phyloP scores from a whole-genome alignment of 2,797 vertebrate species.

The Lemur catta region DNA sequence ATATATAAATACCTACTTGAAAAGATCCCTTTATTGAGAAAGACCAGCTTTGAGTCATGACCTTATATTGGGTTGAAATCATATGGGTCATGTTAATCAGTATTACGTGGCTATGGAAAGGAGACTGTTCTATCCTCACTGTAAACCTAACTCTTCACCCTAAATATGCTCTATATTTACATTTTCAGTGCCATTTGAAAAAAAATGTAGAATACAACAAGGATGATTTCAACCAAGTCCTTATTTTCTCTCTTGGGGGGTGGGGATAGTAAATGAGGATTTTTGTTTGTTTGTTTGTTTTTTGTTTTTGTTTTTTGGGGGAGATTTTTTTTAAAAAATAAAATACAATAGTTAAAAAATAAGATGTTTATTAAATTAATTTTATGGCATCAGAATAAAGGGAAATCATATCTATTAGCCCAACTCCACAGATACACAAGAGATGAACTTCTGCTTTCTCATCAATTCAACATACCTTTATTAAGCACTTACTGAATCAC shows the following conservation, averaged over 20 bases:
- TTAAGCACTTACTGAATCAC: neutral
- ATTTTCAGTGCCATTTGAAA: neutral
- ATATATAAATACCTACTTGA: neutral
- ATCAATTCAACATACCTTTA: neutral
- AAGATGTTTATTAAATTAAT: neutral
- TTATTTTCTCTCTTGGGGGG: neutral
- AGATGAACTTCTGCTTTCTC: neutral
- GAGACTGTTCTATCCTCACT: neutral
- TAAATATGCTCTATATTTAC: neutral
- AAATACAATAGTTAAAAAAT: neutral
- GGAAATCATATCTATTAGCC: neutral
- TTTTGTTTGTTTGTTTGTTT: neutral
- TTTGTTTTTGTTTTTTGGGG: neutral
- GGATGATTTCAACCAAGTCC: neutral
- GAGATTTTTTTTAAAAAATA: neutral
- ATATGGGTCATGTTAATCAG: neutral
- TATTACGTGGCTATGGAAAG: neutral
- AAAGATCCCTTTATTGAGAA: neutral
- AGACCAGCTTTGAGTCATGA: neutral
- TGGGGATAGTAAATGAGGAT: neutral
- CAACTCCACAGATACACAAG: neutral
- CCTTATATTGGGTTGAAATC: neutral
- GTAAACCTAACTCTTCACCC: neutral
- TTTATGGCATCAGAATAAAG: slow-evolving; percentile 18
- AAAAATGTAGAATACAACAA: neutral